Evolutionary conservation across 2,113 vertebrate species (phyloP).

Genomic region (Formicarius rufipectus): DNA sequence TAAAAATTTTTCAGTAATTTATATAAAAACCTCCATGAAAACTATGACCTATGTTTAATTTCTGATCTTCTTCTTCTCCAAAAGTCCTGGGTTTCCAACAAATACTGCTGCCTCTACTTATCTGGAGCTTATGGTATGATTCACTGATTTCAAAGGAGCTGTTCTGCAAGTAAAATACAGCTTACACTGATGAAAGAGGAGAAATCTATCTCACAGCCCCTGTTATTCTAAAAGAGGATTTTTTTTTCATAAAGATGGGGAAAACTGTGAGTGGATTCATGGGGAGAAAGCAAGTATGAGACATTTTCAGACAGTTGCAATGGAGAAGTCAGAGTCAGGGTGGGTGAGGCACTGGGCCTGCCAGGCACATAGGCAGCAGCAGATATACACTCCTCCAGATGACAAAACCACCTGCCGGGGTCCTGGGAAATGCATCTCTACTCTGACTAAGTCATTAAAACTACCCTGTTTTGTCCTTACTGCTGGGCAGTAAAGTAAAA

Average conservation of each 20-base stretch:
- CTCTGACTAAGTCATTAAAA: not conserved
- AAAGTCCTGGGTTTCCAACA: not conserved
- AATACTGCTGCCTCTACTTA: not conserved
- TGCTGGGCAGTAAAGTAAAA: not conserved
- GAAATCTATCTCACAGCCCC: not conserved
- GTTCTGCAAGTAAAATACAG: not conserved
- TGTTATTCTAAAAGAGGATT: not conserved
- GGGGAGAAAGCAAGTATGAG: not conserved
- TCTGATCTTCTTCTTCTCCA: not conserved
- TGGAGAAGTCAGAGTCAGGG: not conserved
- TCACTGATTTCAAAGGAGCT: not conserved
- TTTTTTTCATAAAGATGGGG: not conserved
- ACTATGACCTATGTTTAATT: not conserved
- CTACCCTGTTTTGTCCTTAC: not conserved
- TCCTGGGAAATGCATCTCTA: not conserved
- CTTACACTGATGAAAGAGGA: not conserved
- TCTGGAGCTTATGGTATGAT: not conserved
- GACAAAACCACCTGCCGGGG: slow-evolving; percentile 16
- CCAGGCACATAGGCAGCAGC: not conserved
- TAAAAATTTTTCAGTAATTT: not conserved
- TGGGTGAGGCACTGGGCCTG: not conserved
- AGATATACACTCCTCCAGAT: not conserved
- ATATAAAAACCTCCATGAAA: not conserved
- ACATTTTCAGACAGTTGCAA: not conserved
- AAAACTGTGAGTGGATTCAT: not conserved